Evolutionary conservation across 2,797 vertebrate genomes (phyloP).

Genomic region (Petrocephalus schoutedeni): DNA sequence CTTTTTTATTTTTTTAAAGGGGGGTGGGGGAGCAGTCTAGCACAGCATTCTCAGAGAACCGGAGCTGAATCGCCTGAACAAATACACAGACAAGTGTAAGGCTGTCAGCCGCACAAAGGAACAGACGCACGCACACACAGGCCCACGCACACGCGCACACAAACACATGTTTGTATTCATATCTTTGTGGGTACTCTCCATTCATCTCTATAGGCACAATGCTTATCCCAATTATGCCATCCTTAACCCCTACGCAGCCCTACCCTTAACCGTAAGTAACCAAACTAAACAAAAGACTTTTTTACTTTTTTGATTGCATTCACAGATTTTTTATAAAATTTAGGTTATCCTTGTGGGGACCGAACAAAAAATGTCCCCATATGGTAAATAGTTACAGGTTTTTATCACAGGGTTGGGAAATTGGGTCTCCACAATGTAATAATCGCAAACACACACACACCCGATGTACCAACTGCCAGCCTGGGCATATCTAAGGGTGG

Average conservation of each 20-base stretch:
- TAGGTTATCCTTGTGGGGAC: neutral
- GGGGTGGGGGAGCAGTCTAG: slow-evolving; percentile 41
- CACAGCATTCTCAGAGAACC: slow-evolving; percentile 40
- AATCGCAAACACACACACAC: neutral
- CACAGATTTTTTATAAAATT: neutral
- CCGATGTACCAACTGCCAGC: slow-evolving; percentile 40
- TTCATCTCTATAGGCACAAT: neutral
- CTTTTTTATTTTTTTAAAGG: slow-evolving; percentile 51
- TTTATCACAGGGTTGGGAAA: neutral
- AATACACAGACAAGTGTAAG: slow-evolving; percentile 44
- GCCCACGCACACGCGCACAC: neutral
- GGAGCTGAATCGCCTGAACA: slow-evolving; percentile 52
- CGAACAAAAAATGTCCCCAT: neutral
- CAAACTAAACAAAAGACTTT: neutral
- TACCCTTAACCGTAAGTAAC: neutral
- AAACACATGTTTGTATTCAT: neutral
- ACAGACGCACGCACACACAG: neutral
- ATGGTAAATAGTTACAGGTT: no score
- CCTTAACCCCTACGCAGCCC: neutral
- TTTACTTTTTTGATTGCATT: neutral
- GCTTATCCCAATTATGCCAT: neutral
- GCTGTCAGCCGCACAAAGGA: slow-evolving; percentile 46
- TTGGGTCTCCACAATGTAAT: neutral
- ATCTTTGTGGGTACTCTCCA: neutral
- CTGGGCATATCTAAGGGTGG: slow-evolving; percentile 39